Evolutionary conservation across 2,113 vertebrate genomes (phyloP), one percentile per base, ranked within the genome.

Genomic region (Eulemur macaco): DNA sequence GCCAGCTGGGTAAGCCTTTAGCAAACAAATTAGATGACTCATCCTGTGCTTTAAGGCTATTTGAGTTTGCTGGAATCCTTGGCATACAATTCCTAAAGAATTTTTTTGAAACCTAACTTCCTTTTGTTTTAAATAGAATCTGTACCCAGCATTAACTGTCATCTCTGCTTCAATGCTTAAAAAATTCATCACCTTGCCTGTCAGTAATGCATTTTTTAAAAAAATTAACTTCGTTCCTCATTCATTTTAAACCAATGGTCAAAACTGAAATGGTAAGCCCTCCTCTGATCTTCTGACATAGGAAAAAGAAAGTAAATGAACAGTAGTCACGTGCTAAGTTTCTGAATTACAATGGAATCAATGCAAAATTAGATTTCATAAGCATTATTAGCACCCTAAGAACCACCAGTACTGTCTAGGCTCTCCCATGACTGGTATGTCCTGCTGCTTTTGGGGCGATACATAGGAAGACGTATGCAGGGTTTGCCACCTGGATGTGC

Each of bases 41-140:
- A 50, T 21, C 34, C 20, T 42, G 27, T 81, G 29, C n/a, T 85
- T 89, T 73, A 56, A 85, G 83, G 71, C n/a, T 94, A 56, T 89
- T 85, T 86, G 73, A 66, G 78, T 96, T 94, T 86, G 56, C 47
- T 89, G 71, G 88, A 78, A 94, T 92, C 50, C 66, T 89, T 60
- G 50, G 64, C 64, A 69, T 81, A 54, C 23, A 84, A 89, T 39
- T 9, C 34, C 78, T 52, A 45, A 39, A 85, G 63, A 29, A 13
- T 20, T 85, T 69, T 91, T 91, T 81, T 27, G 13, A 23, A 95
- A 77, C 23, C 50, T 76, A 52, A 93, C 31, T 81, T 95, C 45
- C 90, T 68, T 88, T 84, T 66, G 15, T 64, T 87, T 84, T 82
- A 86, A 87, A 74, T 84, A 23, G 69, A 87, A 87, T 63, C 58